Percentiles rank a stretch among this genome's conserved stretches.
Conservation (phyloP, 1,140 invertebrate species). For the Eulimnadia texana region DNA sequence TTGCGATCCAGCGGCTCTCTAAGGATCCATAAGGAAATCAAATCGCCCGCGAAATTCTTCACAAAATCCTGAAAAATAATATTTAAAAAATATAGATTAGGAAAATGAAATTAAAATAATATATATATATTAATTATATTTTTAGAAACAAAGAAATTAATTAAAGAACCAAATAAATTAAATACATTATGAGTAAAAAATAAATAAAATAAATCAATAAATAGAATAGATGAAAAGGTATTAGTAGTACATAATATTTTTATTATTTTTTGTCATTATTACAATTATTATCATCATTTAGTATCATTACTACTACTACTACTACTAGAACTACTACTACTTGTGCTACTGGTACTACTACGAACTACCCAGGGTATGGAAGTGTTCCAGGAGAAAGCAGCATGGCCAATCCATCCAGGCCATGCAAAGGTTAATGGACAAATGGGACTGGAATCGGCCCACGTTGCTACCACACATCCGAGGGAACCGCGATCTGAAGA, state of each 20-base stretch:
- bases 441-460: constrained; percentile 47
- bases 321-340: too few relatives aligned
- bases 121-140: neutral
- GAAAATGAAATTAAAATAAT: neutral
- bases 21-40: constrained; percentile 44
- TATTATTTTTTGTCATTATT: too few relatives aligned
- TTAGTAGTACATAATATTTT: too few relatives aligned
- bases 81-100: neutral
- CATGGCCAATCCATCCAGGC: constrained; percentile 46
- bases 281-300: neutral
- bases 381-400: constrained; percentile 47
- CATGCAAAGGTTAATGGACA: constrained; percentile 46
- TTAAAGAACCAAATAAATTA: neutral
- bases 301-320: too few relatives aligned
- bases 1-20: constrained; percentile 32
- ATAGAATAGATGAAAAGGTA: too few relatives aligned
- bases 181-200: constrained; percentile 1
- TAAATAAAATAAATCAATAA: neutral
- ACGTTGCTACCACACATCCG: constrained; percentile 45
- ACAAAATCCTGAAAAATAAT: constrained; percentile 33
- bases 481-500: constrained; percentile 37
- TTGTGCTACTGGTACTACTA: too few relatives aligned
- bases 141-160: neutral
- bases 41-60: constrained; percentile 35
- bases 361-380: constrained; percentile 38